These are phyloP conservation scores for Rhizoglyphus robini DNA, from an alignment of 1,140 invertebrate species.

Conservation along the genomic window DNA sequence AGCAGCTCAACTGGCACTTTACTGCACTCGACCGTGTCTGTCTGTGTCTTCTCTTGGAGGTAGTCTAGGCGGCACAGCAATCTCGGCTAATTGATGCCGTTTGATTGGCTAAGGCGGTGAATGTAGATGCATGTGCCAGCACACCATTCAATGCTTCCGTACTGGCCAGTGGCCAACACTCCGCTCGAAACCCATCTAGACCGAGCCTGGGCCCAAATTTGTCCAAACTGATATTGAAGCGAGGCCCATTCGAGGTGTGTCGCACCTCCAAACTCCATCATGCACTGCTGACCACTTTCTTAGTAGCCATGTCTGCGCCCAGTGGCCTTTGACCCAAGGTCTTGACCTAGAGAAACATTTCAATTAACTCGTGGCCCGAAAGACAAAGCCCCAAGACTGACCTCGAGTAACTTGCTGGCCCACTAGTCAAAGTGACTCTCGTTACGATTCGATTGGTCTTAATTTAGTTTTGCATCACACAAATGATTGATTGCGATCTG, in stretches of 20 bases:
- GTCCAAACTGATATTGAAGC: not conserved
- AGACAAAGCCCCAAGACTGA: not conserved
- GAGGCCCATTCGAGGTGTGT: too few species aligned
- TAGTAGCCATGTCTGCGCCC: too few species aligned
- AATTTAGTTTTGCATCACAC: not conserved
- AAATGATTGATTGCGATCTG: not conserved
- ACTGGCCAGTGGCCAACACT: too few species aligned
- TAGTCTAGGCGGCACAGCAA: not conserved
- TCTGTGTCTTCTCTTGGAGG: too few species aligned
- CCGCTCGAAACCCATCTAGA: too few species aligned
- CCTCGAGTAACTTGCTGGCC: not conserved
- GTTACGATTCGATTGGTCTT: constrained; percentile 12
- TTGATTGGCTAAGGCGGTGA: not conserved
- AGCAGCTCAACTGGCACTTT: too few species aligned
- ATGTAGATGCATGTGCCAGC: not conserved
- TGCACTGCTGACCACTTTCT: too few species aligned
- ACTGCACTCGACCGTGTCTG: too few species aligned
- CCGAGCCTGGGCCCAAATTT: not conserved
- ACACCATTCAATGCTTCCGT: not conserved
- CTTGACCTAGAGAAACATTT: constrained; percentile 6
- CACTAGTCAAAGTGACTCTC: not conserved
- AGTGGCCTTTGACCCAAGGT: too few species aligned
- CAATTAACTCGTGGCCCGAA: not conserved
- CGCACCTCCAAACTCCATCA: too few species aligned
- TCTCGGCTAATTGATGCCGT: constrained; percentile 6